Evolutionary conservation across 2,113 vertebrate species (phyloP).

Genomic region (Orthonyx spaldingii): DNA sequence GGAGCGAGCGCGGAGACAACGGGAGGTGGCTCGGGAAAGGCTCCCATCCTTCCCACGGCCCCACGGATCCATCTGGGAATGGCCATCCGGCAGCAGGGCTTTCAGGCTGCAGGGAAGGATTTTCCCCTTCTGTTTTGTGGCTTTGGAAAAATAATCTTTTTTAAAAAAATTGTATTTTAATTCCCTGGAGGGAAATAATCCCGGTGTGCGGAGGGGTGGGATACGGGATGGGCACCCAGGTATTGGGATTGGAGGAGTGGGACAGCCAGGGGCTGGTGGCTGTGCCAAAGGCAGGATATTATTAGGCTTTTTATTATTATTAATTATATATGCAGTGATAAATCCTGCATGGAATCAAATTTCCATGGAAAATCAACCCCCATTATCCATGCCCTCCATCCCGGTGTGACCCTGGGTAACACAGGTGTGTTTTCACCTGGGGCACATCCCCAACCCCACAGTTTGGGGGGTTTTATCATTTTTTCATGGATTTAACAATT

Average conservation of each 20-base stretch:
- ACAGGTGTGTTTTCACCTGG: neutral
- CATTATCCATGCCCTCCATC: fast-evolving
- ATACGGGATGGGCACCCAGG: fast-evolving
- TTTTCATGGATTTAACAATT: neutral
- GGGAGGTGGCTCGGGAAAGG: neutral
- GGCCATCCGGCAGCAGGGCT: neutral
- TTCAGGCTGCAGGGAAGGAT: neutral
- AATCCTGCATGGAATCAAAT: fast-evolving
- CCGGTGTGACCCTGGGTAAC: fast-evolving
- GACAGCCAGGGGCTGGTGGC: neutral
- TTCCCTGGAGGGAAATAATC: neutral
- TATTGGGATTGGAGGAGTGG: neutral
- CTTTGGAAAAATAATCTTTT: neutral
- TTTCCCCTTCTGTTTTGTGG: neutral
- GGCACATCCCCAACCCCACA: fast-evolving
- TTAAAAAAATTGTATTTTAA: neutral
- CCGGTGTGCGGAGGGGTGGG: fast-evolving
- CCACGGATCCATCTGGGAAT: neutral
- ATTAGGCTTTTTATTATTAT: too few species aligned
- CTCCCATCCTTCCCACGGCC: neutral
- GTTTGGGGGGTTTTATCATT: fast-evolving
- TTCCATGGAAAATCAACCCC: neutral
- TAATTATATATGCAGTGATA: neutral
- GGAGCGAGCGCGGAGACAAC: fast-evolving
- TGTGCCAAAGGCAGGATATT: neutral